Percentiles rank a stretch among this genome's conserved stretches.
phyloP scores from a whole-genome alignment of 2,797 vertebrate species.

The Limosa lapponica region DNA sequence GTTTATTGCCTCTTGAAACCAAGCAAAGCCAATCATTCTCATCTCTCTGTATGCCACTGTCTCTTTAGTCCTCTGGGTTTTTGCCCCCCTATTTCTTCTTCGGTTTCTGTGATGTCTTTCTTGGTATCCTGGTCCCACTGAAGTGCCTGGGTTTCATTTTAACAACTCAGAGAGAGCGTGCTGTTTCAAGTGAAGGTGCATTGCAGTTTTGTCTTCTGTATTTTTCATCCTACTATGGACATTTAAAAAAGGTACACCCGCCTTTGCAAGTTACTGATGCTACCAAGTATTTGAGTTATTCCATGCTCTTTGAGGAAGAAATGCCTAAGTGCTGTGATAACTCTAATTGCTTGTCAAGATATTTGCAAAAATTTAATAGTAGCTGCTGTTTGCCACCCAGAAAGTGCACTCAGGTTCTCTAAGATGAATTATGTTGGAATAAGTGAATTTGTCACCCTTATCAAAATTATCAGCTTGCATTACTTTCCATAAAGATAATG shows the following conservation, averaged over 20 bases:
- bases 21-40: not conserved
- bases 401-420: not conserved
- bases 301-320: not conserved
- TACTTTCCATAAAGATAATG: not conserved
- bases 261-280: not conserved
- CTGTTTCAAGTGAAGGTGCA: not conserved
- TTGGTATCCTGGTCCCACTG: not conserved
- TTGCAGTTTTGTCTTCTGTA: not conserved
- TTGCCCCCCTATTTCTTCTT: not conserved
- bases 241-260: not conserved
- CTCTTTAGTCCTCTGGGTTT: not conserved
- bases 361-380: slow-evolving; percentile 20
- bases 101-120: not conserved
- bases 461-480: slow-evolving; percentile 32
- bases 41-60: not conserved
- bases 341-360: slow-evolving; percentile 32
- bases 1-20: not conserved
- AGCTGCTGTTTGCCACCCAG: slow-evolving; percentile 6
- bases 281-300: not conserved
- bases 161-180: not conserved
- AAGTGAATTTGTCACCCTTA: slow-evolving; percentile 24
- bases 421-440: not conserved
- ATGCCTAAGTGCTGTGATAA: not conserved
- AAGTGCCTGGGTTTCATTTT: not conserved
- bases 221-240: not conserved